phyloP scores from a whole-genome alignment of 2,797 vertebrate species.

The Synanceia verrucosa region DNA sequence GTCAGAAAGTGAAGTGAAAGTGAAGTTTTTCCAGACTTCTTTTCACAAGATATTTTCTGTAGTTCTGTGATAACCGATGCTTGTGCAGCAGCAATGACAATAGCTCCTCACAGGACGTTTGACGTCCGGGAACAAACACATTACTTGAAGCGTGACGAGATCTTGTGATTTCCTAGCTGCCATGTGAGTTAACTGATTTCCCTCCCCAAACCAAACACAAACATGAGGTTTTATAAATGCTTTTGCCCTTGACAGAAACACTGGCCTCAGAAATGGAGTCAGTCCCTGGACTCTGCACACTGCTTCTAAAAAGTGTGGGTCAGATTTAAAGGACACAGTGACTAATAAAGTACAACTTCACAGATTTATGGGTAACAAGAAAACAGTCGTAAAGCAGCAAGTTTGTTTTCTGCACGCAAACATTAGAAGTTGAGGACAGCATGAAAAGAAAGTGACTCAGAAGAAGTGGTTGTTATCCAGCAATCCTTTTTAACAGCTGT shows the following conservation, averaged over 20 bases:
- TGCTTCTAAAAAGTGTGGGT: neutral
- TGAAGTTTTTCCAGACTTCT: neutral
- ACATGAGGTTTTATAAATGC: neutral
- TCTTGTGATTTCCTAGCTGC: too few species aligned
- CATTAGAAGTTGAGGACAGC: too few species aligned
- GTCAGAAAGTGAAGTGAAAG: conserved; percentile 52
- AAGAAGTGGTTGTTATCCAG: neutral
- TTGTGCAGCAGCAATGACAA: too few species aligned
- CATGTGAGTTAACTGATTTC: too few species aligned
- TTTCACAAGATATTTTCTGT: too few species aligned
- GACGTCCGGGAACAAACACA: too few species aligned
- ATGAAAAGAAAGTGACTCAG: neutral
- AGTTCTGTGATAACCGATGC: too few species aligned
- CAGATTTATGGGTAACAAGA: neutral
- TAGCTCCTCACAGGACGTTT: too few species aligned
- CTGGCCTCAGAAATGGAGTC: neutral
- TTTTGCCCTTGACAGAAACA: neutral
- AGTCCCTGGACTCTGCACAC: neutral
- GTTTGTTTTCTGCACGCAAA: neutral
- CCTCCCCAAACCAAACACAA: too few species aligned
- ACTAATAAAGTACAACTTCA: neutral
- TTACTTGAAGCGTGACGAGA: too few species aligned
- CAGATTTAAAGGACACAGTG: neutral
- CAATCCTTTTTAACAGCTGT: neutral
- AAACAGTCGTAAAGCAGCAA: neutral